These are phyloP conservation scores for Orthonevra nobilis DNA, from an alignment of 2,888 invertebrate genomes.

Conservation along the genomic window DNA sequence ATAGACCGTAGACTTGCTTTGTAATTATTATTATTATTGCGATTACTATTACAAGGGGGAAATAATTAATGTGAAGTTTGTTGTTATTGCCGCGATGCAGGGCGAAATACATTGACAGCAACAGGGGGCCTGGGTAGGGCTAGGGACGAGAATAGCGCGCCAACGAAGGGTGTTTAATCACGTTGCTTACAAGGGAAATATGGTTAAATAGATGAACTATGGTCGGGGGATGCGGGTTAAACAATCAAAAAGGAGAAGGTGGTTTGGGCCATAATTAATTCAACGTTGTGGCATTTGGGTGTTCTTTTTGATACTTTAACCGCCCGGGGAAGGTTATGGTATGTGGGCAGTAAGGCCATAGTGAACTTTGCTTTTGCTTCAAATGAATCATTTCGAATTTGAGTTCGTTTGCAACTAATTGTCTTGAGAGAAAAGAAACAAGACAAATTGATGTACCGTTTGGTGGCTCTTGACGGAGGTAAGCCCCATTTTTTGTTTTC, in stretches of 20 bases:
- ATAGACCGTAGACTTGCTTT: constrained; percentile 41
- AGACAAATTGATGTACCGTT: too few species aligned
- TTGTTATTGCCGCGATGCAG: constrained; percentile 35
- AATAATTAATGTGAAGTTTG: constrained; percentile 68
- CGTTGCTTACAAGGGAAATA: constrained; percentile 68
- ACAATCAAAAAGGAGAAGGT: background rate
- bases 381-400: constrained; percentile 40
- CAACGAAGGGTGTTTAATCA: constrained; percentile 65
- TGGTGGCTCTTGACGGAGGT: too few species aligned
- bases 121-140: constrained; percentile 26
- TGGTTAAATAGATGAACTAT: constrained; percentile 65
- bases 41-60: constrained; percentile 69
- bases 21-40: constrained; percentile 67
- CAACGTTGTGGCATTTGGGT: constrained; percentile 65
- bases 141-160: constrained; percentile 22
- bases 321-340: background rate
- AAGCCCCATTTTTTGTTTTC: too few species aligned
- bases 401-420: constrained; percentile 25
- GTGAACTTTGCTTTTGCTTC: constrained; percentile 51
- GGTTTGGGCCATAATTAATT: constrained; percentile 54
- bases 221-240: background rate
- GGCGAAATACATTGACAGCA: constrained; percentile 29
- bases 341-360: constrained; percentile 11
- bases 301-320: constrained; percentile 49
- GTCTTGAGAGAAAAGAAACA: too few species aligned